A percentile compares a stretch with the other conserved stretches of the same genome.
phyloP scores from a whole-genome alignment of 2,113 vertebrate genomes.

The Caranx melampygus region DNA sequence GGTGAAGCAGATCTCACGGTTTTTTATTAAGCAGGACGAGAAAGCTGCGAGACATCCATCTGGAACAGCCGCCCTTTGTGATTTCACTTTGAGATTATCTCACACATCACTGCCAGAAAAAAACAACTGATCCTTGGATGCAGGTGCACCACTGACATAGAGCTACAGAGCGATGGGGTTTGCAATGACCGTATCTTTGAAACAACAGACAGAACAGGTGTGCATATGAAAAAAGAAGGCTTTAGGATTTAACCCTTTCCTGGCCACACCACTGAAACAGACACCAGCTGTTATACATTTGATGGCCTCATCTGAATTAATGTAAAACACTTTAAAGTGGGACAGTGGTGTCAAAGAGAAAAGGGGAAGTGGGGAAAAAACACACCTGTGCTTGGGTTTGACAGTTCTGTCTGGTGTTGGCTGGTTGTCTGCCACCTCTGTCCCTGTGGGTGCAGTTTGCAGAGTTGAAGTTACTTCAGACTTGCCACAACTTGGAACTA shows the following conservation, averaged over 20 bases:
- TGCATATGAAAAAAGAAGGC: not conserved
- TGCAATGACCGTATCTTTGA: constrained; percentile 27
- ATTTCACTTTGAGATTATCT: constrained; percentile 39
- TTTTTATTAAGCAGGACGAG: constrained; percentile 12
- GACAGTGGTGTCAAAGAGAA: not conserved
- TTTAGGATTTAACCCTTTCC: constrained; percentile 17
- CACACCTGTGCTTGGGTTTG: constrained; percentile 38
- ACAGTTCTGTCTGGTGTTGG: constrained; percentile 41
- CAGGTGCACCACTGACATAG: constrained; percentile 38
- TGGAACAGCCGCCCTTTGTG: constrained; percentile 26
- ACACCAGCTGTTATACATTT: not conserved
- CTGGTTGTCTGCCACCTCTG: constrained; percentile 58
- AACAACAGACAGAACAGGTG: constrained; percentile 15
- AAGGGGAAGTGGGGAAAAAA: not conserved
- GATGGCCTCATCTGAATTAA: not conserved
- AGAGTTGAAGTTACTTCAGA: constrained; percentile 39
- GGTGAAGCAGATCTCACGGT: constrained; percentile 33
- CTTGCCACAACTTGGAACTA: constrained; percentile 56
- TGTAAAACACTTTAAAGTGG: constrained; percentile 17
- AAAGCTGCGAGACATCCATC: constrained; percentile 25
- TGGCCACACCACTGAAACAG: not conserved
- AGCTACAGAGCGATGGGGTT: constrained; percentile 10
- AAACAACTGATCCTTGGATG: constrained; percentile 18
- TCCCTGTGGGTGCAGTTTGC: constrained; percentile 52
- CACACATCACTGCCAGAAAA: constrained; percentile 14